phyloP scores from a whole-genome alignment of 30 jellyfish, hydroid and myxozoan genomes.

The Turritopsis rubra region DNA sequence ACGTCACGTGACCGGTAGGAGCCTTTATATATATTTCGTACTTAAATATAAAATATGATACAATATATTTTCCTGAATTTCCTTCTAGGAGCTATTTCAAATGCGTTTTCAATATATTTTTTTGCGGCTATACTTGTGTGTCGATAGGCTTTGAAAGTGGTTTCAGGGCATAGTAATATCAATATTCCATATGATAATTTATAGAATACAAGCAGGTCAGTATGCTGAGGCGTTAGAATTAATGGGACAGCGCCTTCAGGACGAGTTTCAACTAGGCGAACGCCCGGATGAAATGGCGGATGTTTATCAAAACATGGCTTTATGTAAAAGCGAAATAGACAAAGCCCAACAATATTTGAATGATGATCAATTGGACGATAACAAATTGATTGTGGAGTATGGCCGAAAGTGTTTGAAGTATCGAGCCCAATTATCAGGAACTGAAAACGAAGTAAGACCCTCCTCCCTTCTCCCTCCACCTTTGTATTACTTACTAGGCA shows the following conservation, averaged over 20 bases:
- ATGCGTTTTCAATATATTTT: too few relatives aligned
- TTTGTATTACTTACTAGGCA: neutral
- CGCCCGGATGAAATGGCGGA: slow-evolving; percentile 69
- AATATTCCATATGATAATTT: neutral
- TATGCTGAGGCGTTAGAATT: slow-evolving; percentile 48
- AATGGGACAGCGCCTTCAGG: slow-evolving; percentile 52
- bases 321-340: slow-evolving; percentile 63
- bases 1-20: too few relatives aligned
- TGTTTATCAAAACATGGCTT: slow-evolving; percentile 56
- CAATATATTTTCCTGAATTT: too few relatives aligned
- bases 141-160: too few relatives aligned
- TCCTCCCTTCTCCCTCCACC: neutral
- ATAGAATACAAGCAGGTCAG: slow-evolving; percentile 73
- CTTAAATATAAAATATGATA: too few relatives aligned
- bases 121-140: too few relatives aligned
- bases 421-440: slow-evolving; percentile 38
- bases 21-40: too few relatives aligned
- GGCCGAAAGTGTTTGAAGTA: slow-evolving; percentile 54
- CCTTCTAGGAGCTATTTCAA: too few relatives aligned
- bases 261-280: slow-evolving; percentile 54
- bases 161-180: neutral
- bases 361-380: slow-evolving; percentile 35
- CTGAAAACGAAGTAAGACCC: slow-evolving; percentile 43
- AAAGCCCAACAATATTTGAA: slow-evolving; percentile 35
- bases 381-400: slow-evolving; percentile 47